Percentiles rank a stretch among this genome's conserved stretches.
phyloP scores from a whole-genome alignment of 1,140 invertebrate species.

The Maconellicoccus hirsutus region DNA sequence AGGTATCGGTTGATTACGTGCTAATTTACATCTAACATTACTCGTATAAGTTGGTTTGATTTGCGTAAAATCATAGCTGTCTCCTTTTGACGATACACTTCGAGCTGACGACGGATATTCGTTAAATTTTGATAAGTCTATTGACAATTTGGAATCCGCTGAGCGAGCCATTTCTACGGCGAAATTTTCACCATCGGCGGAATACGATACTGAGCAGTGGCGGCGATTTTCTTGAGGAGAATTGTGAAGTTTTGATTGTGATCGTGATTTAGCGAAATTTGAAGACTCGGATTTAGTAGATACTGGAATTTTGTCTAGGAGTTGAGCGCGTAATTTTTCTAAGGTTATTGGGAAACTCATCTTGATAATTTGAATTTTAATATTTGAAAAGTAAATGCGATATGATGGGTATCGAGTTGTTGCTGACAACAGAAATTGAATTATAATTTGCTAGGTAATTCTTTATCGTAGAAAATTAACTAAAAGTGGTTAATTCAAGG shows the following conservation, averaged over 20 bases:
- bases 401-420: too few relatives aligned
- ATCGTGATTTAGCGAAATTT: background rate
- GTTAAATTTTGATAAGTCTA: background rate
- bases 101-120: background rate
- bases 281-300: background rate
- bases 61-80: background rate
- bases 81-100: background rate
- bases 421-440: too few relatives aligned
- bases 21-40: background rate
- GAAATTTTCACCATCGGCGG: too few relatives aligned
- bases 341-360: background rate
- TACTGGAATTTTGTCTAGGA: background rate
- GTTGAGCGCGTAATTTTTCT: background rate
- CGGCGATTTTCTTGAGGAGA: too few relatives aligned
- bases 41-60: background rate
- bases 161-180: background rate
- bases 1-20: background rate
- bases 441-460: too few relatives aligned
- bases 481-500: too few relatives aligned
- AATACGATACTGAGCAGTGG: too few relatives aligned
- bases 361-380: background rate
- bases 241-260: too few relatives aligned
- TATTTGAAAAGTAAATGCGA: too few relatives aligned
- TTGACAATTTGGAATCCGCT: background rate
- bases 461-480: too few relatives aligned